Percentiles rank a stretch among this genome's conserved stretches.
Evolutionary conservation across 2,797 vertebrate genomes (phyloP).

Genomic region (Sebastes trivittatus): DNA sequence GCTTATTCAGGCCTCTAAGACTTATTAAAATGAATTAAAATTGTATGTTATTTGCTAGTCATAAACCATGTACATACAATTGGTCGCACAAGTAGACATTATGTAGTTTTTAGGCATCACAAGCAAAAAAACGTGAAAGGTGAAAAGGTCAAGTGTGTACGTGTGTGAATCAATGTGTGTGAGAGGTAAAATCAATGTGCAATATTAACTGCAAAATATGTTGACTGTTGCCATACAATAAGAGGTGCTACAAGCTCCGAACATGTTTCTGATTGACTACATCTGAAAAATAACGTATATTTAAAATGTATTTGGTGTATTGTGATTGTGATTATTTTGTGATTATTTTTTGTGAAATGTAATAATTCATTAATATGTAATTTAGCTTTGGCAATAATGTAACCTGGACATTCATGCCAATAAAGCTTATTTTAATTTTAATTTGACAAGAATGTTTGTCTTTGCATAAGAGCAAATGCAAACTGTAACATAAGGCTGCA

Average conservation of each 20-base stretch:
- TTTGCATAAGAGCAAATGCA: background rate
- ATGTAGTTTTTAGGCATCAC: background rate
- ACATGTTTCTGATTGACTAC: too few relatives aligned
- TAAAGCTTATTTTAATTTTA: too few relatives aligned
- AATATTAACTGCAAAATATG: too few relatives aligned
- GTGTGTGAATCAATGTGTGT: background rate
- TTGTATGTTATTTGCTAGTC: background rate
- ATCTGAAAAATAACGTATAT: too few relatives aligned
- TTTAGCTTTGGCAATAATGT: too few relatives aligned
- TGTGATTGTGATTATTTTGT: too few relatives aligned
- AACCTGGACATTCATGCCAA: too few relatives aligned
- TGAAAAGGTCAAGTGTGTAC: background rate
- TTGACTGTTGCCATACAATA: too few relatives aligned
- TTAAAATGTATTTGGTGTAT: too few relatives aligned
- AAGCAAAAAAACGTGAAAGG: background rate
- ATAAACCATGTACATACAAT: background rate
- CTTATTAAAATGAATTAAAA: background rate
- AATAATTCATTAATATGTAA: too few relatives aligned
- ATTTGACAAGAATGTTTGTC: too few relatives aligned
- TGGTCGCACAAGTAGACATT: background rate
- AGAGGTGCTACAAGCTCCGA: too few relatives aligned
- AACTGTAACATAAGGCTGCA: background rate
- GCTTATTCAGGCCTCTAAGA: background rate
- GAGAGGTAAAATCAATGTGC: background rate
- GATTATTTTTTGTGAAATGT: fast-evolving